Percentiles rank a stretch among this genome's conserved stretches.
Conservation (phyloP, 2,888 invertebrate species). For the Ceriagrion tenellum region DNA sequence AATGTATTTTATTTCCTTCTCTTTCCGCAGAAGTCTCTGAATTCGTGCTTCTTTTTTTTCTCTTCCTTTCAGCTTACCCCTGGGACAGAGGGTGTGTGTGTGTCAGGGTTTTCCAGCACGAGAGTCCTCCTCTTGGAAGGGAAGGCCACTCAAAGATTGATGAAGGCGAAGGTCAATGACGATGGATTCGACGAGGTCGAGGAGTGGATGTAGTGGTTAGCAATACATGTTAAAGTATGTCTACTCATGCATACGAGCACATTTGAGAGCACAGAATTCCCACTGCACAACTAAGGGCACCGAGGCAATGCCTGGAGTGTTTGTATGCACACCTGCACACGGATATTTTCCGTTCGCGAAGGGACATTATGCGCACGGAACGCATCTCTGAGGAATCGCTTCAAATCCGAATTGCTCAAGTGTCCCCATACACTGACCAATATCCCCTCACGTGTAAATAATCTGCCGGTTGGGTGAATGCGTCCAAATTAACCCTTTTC, state of each 20-base stretch:
- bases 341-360: background rate
- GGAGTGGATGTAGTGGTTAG: background rate
- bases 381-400: background rate
- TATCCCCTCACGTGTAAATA: too few relatives aligned
- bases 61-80: too few relatives aligned
- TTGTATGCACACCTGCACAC: too few relatives aligned
- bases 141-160: background rate
- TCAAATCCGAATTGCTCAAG: background rate
- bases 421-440: too few relatives aligned
- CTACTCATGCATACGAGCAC: background rate
- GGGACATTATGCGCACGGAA: background rate
- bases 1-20: too few relatives aligned
- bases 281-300: background rate
- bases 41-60: too few relatives aligned
- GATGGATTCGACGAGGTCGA: background rate
- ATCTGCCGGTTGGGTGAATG: too few relatives aligned
- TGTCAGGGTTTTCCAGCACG: too few relatives aligned
- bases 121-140: background rate
- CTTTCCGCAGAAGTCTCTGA: too few relatives aligned
- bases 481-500: too few relatives aligned
- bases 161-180: background rate
- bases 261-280: background rate
- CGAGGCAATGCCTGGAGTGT: background rate
- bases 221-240: background rate
- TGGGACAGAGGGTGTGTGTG: too few relatives aligned